Evolutionary conservation across 2,888 invertebrate genomes (phyloP).

Genomic region (Odontothrips loti): DNA sequence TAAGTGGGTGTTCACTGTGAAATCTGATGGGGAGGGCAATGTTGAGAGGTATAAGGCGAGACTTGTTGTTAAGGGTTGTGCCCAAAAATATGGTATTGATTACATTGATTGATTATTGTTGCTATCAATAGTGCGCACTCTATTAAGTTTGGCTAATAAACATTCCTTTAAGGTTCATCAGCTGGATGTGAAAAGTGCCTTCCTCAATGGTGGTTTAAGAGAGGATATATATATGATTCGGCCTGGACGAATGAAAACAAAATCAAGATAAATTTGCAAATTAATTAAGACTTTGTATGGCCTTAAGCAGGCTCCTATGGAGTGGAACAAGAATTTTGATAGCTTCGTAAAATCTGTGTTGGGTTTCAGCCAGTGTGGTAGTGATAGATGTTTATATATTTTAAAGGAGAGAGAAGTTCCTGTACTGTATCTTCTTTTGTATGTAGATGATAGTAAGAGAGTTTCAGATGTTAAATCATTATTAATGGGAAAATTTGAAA

Average conservation of each 20-base stretch:
- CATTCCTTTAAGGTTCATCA: conserved; percentile 38
- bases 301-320: background rate
- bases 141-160: conserved; percentile 40
- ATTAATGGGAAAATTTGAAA: conserved; percentile 27
- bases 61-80: conserved; percentile 39
- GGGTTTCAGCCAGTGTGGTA: no score
- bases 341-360: background rate
- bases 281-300: conserved; percentile 18
- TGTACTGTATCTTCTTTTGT: conserved; percentile 33
- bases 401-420: background rate
- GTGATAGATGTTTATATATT: background rate
- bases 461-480: conserved; percentile 32
- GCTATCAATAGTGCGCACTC: conserved; percentile 38
- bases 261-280: background rate
- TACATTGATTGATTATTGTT: no score
- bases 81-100: conserved; percentile 39
- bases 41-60: conserved; percentile 37
- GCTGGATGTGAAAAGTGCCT: conserved; percentile 41
- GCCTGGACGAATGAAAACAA: conserved; percentile 34
- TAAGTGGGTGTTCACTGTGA: no score
- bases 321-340: conserved; percentile 1
- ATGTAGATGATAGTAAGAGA: conserved; percentile 37
- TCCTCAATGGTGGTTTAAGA: conserved; percentile 40
- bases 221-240: conserved; percentile 40
- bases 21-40: no score